Base-by-base conservation (phyloP, 2,113 vertebrate genomes). In the Nycticebus coucang region DNA sequence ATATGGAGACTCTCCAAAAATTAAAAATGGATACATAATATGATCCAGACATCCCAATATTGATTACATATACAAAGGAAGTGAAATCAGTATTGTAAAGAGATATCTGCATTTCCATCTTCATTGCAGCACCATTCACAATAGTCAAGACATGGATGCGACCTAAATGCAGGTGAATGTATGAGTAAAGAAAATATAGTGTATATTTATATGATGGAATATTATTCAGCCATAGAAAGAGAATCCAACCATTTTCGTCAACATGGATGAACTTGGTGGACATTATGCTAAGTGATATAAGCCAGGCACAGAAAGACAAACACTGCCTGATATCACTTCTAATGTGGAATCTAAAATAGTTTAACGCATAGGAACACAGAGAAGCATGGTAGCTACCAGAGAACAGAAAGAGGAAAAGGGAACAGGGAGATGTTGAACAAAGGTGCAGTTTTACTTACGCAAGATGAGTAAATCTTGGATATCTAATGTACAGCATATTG, bases 401-500 rank as follows among this genome's bases (percentile, higher is more conserved):
- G 14, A 4, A 0, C 26, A 50, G 0, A 5, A 18, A 4, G 15
- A 26, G 4, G 1, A 22, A 66, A 13, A 15, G 17, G 59, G 53
- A 50, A 78, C 66, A 9, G 14, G 21, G 53, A 78, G 22, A 62
- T 26, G 17, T 41, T 37, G 59, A 41, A 53, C 41, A 79, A 89
- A 55, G 28, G 7, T 68, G 30, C 45, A 35, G 22, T 53, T 68
- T 89, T 6, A 78, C 15, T 35, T 78, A 22, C 69, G 17, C 22
- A 57, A 14, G 24, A 14, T 69, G n/a, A 80, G 22, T 37, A 57
- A 78, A n/a, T 68, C 26, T n/a, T 57, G 26, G 18, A 37, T 19
- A 17, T 57, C 11, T 33, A 30, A 19, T 41, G 12, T 33, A 57
- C 12, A 81, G 50, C 18, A 22, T 59, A 35, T 66, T 68, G 74